A percentile compares a stretch with the other conserved stretches of the same genome.
Conservation (phyloP, 1,140 invertebrate genomes). For the Elymnias hypermnestra region DNA sequence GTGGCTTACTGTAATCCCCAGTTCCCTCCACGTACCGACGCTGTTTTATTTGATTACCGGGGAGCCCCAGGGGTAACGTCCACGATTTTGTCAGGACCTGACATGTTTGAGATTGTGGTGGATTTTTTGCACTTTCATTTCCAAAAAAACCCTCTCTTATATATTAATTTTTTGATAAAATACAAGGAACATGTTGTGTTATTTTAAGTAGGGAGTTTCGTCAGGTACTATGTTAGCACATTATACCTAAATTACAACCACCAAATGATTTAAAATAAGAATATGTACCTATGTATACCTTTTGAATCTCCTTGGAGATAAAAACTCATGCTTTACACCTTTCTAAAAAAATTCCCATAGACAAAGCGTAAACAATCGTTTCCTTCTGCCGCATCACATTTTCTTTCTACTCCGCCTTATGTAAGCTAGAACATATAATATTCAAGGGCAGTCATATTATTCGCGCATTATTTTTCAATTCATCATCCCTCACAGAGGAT, state of each 20-base stretch:
- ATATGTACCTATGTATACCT: no score
- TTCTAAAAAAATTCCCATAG: no score
- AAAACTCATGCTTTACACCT: no score
- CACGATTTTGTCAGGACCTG: slow-evolving; percentile 25
- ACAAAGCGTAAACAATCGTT: neutral
- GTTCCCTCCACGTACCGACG: slow-evolving; percentile 25
- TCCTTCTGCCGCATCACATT: slow-evolving; percentile 1
- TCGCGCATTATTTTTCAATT: slow-evolving; percentile 29
- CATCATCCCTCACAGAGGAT: slow-evolving; percentile 24
- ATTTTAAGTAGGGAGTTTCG: no score
- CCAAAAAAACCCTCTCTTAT: no score
- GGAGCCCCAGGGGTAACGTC: slow-evolving; percentile 20
- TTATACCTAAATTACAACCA: no score
- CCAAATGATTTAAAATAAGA: no score
- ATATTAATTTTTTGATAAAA: no score
- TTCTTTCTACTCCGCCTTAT: slow-evolving; percentile 2
- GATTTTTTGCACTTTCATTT: neutral
- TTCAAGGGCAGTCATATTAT: slow-evolving; percentile 19
- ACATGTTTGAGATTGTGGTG: slow-evolving; percentile 33
- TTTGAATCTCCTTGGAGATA: no score
- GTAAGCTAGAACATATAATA: slow-evolving; percentile 16
- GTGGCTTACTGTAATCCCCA: slow-evolving; percentile 21
- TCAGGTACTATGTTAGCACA: no score
- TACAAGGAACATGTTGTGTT: no score
- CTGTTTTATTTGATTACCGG: slow-evolving; percentile 41